Evolutionary conservation across 2,888 invertebrate species (phyloP), one percentile per base, ranked within the genome.

Genomic region (Osmoderma eremita): DNA sequence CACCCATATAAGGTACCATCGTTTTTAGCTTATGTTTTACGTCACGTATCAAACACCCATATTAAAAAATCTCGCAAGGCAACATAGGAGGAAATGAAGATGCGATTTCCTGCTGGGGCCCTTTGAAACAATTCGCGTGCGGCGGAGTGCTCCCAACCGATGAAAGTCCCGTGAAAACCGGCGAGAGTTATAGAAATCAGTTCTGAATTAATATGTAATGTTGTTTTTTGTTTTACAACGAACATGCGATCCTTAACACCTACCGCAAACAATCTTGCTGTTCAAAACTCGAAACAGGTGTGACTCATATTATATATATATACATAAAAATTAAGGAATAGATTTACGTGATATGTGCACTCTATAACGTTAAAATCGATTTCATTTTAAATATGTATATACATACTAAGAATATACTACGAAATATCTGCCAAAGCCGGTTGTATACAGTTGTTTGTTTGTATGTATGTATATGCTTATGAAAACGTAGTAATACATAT

Each of bases 1-100:
- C 71, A 72, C 66, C 78, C 77, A 74, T 78, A 78, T 78, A 77
- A 76, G 78, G 78, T 74, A 75, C 75, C 75, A 75, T 73, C 75
- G 71, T 72, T 72, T 72, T 70, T 69, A 72, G 70, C 66, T 68
- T 67, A 70, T 67, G 75, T 76, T 78, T 30, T 76, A 71, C 77
- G 76, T 77, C 77, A 77, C 71, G 71, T 38, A 38, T 36, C 70
- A 73, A 74, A 72, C 73, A 75, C 74, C 72, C 71, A 69, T 49
- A n/a, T 50, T 53, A 50, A 36, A 39, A 50, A 50, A 24, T 8
- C 5, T 30, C 1, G 30, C 30, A 30, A n/a, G 50, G 15, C 50
- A 24, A 3, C 17, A 42, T 42, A 10, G 41, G 18, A 56, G 38
- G 17, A 56, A 56, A 41, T 18, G n/a, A 51, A 51, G 10, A 22